Conservation (phyloP, 2,113 vertebrate genomes). For the Sceloporus tristichus region DNA sequence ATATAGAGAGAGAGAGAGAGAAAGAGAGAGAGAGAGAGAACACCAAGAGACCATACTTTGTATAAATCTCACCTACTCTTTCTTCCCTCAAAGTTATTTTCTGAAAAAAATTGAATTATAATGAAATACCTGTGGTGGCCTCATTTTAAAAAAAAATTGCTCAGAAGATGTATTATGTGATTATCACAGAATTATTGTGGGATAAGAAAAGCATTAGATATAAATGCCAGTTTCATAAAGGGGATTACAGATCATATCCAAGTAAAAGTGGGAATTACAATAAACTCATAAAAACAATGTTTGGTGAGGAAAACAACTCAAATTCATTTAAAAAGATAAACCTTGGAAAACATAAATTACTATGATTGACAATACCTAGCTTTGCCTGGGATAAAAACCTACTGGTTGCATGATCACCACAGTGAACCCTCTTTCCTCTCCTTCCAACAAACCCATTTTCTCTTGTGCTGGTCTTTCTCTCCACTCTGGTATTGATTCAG, state of each 20-base stretch:
- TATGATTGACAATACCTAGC: not conserved
- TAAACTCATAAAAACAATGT: slow-evolving; percentile 40
- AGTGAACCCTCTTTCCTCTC: no score
- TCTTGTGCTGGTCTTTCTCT: no score
- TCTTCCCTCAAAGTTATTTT: not conserved
- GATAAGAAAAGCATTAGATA: slow-evolving; percentile 26
- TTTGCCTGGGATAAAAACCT: no score
- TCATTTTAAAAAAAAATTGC: not conserved
- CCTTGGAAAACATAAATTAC: not conserved
- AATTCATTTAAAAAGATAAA: not conserved
- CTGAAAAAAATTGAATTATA: not conserved
- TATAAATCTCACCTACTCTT: not conserved
- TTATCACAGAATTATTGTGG: not conserved
- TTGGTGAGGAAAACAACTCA: not conserved
- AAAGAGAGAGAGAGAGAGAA: no score
- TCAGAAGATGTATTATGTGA: not conserved
- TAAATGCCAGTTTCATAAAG: slow-evolving; percentile 17
- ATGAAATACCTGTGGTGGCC: not conserved
- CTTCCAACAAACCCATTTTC: no score
- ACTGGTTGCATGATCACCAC: no score
- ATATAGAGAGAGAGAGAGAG: no score
- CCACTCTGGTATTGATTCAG: no score
- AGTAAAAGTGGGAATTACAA: not conserved
- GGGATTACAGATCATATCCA: not conserved
- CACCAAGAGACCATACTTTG: not conserved